Evolutionary conservation across 1,140 invertebrate species (phyloP), one percentile per base, ranked within the genome.

Genomic region (Dermatophagoides farinae): DNA sequence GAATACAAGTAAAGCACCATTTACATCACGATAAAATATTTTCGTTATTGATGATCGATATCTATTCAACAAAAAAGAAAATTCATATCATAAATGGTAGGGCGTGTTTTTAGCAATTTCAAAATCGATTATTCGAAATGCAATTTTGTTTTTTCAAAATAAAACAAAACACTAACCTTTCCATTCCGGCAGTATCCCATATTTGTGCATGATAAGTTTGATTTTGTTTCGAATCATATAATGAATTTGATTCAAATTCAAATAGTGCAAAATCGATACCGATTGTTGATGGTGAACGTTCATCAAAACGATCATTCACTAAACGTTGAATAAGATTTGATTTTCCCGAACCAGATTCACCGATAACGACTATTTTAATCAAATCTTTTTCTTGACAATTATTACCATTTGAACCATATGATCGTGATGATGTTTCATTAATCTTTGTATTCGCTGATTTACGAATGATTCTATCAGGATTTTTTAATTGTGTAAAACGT

Each of bases 21-120:
- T 31, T 1, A 55, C 53, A 25, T 55, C 53, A n/a, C 53, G 53
- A 25, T 55, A 55, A 25, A 55, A 55, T n/a, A 55, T 55, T 38
- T 55, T 55, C 5, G 53, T 55, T 31, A 55, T 55, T 40, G 53
- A 55, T n/a, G 53, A 55, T 11, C 53, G 53, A 44, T 55, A 55
- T 23, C 53, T 55, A 23, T 31, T 14, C 4, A n/a, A 53, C 1
- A 47, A 25, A 14, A 20, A n/a, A n/a, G n/a, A n/a, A n/a, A n/a
- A n/a, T n/a, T n/a, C n/a, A n/a, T n/a, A n/a, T n/a, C n/a, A n/a
- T n/a, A n/a, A n/a, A n/a, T n/a, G n/a, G n/a, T n/a, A n/a, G n/a
- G n/a, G 31, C 31, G 8, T 31, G 31, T 31, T 31, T 31, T 31
- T 31, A 8, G 31, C 31, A 31, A 31, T 31, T 31, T 31, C 8